These are phyloP conservation scores for Actinernus sp. DNA, from an alignment of 92 coral and sea anemone genomes.

Conservation along the genomic window DNA sequence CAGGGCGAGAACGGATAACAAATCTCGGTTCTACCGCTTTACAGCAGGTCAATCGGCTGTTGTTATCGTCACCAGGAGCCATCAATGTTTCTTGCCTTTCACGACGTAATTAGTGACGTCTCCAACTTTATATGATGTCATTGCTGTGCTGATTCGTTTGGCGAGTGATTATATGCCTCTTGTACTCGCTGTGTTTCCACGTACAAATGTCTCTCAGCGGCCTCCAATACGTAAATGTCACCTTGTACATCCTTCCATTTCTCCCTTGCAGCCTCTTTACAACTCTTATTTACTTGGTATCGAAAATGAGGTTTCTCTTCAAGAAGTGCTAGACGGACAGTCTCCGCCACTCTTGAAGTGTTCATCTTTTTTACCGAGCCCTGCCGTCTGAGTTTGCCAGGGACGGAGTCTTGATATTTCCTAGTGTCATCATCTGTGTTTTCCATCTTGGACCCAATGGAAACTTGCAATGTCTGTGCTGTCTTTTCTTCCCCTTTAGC, in stretches of 20 bases:
- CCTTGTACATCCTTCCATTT: constrained; percentile 89
- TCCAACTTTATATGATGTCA: too few relatives aligned
- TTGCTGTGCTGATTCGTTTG: too few relatives aligned
- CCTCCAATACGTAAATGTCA: constrained; percentile 73
- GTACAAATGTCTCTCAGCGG: constrained; percentile 85
- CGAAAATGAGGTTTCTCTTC: constrained; percentile 93
- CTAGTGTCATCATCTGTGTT: constrained; percentile 87
- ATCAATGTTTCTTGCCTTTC: too few relatives aligned
- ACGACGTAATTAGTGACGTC: too few relatives aligned
- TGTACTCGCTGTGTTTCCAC: constrained; percentile 79
- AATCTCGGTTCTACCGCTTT: too few relatives aligned
- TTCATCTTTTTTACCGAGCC: constrained; percentile 93
- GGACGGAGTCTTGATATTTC: constrained; percentile 79
- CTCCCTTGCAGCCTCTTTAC: constrained; percentile 84
- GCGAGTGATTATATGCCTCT: constrained; percentile 54
- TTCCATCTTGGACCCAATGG: constrained; percentile 94
- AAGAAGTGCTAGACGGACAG: constrained; percentile 66
- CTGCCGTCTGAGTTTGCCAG: constrained; percentile 79
- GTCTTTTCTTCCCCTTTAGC: constrained; percentile 95
- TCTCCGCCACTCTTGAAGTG: constrained; percentile 70
- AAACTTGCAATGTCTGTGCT: constrained; percentile 83
- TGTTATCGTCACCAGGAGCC: too few relatives aligned
- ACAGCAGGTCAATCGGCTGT: too few relatives aligned
- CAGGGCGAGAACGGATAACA: too few relatives aligned
- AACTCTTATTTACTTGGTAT: constrained; percentile 83